Base-by-base conservation (phyloP, 2,888 invertebrate species). In the Hesperia comma region DNA sequence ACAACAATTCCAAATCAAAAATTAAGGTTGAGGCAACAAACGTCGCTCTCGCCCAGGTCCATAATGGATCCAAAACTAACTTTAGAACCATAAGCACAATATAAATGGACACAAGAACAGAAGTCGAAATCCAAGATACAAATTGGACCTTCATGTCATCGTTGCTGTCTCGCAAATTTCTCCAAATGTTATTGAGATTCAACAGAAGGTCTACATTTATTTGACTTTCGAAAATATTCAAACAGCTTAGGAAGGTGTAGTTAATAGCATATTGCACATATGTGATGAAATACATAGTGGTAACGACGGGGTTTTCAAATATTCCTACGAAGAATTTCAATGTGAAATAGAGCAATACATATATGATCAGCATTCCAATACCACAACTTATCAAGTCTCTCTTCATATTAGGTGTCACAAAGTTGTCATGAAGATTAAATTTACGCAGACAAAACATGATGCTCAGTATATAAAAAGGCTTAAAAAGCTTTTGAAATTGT, bases 1-100 rank as follows among this genome's bases (percentile, higher is more conserved):
- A 71, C 8, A 75, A 61, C 0, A 74, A 10, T 64, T 77, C 76
- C 10, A 77, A 21, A 33, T 77, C 76, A 57, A 74, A 74, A 7
- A 70, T 61, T 12, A 74, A n/a, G 6, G 74, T 72, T 4, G 68
- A 26, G 7, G 60, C 46, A 33, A 75, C 56, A 10, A 72, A 70
- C 12, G 72, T 14, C 15, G 67, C 70, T 68, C 75, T 69, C 4
- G 57, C 2, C 51, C 61, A 67, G 6, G 57, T 51, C 73, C 72
- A 76, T 12, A 66, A 12, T 0, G 68, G 62, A 69, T 74, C 75
- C 1, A 70, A 32, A 0, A 15, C 10, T 6, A 71, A 19, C 56
- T 74, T 74, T 0, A 37, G 8, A 3, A 10, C 10, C 10, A 71
- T 7, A 0, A 73, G 53, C 3, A 67, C 1, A 7, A 68, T 12